These are phyloP conservation scores for Raja brachyura DNA, from an alignment of 2,113 vertebrate species.

Conservation along the genomic window DNA sequence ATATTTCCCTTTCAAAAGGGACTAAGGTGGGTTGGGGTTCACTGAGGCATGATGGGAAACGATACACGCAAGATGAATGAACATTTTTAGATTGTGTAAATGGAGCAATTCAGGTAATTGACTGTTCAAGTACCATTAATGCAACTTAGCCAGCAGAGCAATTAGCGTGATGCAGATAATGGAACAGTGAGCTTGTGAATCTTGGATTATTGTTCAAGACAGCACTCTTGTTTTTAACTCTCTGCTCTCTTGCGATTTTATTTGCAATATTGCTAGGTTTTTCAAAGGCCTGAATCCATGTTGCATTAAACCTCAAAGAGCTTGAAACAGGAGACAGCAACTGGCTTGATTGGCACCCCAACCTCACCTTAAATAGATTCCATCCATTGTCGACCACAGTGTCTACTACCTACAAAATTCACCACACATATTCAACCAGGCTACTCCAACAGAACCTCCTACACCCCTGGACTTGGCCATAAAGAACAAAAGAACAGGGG, in stretches of 20 bases:
- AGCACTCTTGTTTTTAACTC: constrained; percentile 44
- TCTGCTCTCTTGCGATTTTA: constrained; percentile 2
- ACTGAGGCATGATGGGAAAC: constrained; percentile 53
- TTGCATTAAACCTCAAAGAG: background rate
- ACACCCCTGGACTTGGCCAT: background rate
- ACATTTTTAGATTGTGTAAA: constrained; percentile 56
- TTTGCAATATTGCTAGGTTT: background rate
- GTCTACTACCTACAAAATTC: background rate
- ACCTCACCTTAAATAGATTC: too few species aligned
- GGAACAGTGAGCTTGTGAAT: constrained; percentile 52
- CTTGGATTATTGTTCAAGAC: constrained; percentile 45
- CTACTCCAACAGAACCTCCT: background rate
- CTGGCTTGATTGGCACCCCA: too few species aligned
- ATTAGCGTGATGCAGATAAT: constrained; percentile 64
- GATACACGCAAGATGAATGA: constrained; percentile 49
- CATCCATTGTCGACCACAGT: background rate
- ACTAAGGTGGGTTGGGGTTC: constrained; percentile 58
- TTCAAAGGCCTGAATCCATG: background rate
- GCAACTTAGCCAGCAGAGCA: constrained; percentile 49
- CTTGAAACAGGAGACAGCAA: background rate
- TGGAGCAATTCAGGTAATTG: constrained; percentile 67
- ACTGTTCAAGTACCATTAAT: constrained; percentile 61
- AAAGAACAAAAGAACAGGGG: too few species aligned
- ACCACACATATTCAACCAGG: background rate
- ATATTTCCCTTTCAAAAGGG: constrained; percentile 43